A percentile compares a stretch with the other conserved stretches of the same genome.
Evolutionary conservation across 2,888 invertebrate species (phyloP).

Genomic region (Metellina segmentata): DNA sequence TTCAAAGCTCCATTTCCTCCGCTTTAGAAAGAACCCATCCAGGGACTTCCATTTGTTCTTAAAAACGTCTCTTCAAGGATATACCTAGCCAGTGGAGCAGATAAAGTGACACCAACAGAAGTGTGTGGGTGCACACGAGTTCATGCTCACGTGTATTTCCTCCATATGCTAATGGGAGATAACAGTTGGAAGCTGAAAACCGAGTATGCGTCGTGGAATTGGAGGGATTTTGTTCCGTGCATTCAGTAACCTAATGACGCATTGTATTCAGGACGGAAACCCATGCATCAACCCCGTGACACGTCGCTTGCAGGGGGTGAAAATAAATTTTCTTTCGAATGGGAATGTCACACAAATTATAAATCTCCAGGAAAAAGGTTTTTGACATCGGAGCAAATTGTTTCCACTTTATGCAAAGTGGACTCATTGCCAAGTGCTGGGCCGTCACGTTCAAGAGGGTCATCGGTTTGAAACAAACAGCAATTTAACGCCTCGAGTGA

Average conservation of each 20-base stretch:
- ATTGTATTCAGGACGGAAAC: conserved; percentile 55
- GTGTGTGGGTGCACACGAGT: no score
- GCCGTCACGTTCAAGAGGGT: no score
- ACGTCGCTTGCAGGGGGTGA: neutral
- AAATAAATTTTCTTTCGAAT: neutral
- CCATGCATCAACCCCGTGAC: conserved; percentile 43
- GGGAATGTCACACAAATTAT: neutral
- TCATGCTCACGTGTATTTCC: neutral
- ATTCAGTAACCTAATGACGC: conserved; percentile 54
- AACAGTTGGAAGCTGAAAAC: neutral
- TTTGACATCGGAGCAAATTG: neutral
- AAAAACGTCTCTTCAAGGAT: no score
- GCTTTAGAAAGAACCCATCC: no score
- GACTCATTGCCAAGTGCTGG: neutral
- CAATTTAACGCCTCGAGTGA: no score
- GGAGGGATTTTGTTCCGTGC: conserved; percentile 23
- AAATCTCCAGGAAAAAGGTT: neutral
- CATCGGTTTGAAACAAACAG: no score
- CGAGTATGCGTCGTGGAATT: neutral
- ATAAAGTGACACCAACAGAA: no score
- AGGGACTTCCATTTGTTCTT: no score
- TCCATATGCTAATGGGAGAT: conserved; percentile 8
- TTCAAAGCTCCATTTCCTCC: no score
- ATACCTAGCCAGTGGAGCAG: no score
- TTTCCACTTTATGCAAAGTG: neutral